Evolutionary conservation across 2,113 vertebrate genomes (phyloP).

Genomic region (Micromys minutus): DNA sequence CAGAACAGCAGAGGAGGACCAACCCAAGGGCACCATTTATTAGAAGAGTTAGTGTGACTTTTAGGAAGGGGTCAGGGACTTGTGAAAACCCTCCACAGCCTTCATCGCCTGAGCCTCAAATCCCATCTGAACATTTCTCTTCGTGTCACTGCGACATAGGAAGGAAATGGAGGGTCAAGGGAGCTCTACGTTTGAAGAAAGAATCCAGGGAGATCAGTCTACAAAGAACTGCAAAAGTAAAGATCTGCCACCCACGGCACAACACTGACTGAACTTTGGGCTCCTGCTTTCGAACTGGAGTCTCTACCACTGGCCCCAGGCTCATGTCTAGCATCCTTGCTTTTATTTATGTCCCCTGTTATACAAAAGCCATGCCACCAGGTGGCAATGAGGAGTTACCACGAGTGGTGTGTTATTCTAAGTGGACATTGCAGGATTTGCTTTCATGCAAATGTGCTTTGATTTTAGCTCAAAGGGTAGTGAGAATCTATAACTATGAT

Average conservation of each 20-base stretch:
- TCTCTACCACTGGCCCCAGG: no score
- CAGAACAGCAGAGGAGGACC: background rate
- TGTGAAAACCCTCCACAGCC: background rate
- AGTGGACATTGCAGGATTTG: background rate
- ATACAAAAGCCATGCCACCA: constrained; percentile 51
- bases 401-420: fast-evolving
- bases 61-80: background rate
- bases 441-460: constrained; percentile 20
- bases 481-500: constrained; percentile 10
- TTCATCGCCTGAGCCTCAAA: background rate
- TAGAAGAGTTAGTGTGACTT: background rate
- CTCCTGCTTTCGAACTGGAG: background rate
- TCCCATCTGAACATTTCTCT: background rate
- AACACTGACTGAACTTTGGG: background rate
- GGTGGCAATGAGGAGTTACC: constrained; percentile 64
- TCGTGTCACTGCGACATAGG: background rate
- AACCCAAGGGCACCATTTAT: fast-evolving
- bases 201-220: background rate
- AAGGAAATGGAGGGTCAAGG: background rate
- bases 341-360: background rate
- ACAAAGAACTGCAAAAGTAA: background rate
- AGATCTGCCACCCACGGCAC: background rate
- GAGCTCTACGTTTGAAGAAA: background rate
- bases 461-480: constrained; percentile 12
- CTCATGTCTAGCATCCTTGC: background rate